Evolutionary conservation across 2,113 vertebrate species (phyloP).

Genomic region (Castor canadensis): DNA sequence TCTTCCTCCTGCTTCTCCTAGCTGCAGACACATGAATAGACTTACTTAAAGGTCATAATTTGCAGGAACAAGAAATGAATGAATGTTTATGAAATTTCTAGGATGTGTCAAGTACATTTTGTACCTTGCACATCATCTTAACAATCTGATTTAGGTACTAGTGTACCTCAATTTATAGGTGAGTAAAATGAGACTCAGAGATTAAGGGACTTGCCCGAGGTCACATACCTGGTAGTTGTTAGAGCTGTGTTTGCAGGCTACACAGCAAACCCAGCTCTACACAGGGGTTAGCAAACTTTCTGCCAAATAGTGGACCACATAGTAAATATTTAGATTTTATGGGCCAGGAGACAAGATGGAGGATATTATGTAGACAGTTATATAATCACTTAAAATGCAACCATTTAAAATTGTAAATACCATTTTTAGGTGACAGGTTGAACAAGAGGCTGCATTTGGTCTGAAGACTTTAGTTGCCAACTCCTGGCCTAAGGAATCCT

Average conservation of each 20-base stretch:
- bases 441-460: background rate
- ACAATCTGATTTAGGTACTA: background rate
- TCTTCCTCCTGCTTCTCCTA: background rate
- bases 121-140: background rate
- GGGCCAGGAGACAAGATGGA: background rate
- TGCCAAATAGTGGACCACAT: background rate
- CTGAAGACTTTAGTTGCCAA: background rate
- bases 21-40: background rate
- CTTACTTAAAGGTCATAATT: background rate
- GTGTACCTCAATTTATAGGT: background rate
- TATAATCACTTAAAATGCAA: conserved; percentile 24
- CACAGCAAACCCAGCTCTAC: background rate
- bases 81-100: background rate
- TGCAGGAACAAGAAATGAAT: background rate
- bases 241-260: background rate
- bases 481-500: background rate
- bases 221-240: background rate
- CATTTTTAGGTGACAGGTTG: background rate
- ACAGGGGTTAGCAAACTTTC: background rate
- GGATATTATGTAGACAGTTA: background rate
- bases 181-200: conserved; percentile 1
- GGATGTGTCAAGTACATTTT: background rate
- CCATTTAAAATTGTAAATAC: background rate
- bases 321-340: conserved; percentile 32
- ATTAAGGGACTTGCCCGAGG: background rate